Conservation (phyloP, 2,888 invertebrate genomes). For the Sthenelais limicola region DNA sequence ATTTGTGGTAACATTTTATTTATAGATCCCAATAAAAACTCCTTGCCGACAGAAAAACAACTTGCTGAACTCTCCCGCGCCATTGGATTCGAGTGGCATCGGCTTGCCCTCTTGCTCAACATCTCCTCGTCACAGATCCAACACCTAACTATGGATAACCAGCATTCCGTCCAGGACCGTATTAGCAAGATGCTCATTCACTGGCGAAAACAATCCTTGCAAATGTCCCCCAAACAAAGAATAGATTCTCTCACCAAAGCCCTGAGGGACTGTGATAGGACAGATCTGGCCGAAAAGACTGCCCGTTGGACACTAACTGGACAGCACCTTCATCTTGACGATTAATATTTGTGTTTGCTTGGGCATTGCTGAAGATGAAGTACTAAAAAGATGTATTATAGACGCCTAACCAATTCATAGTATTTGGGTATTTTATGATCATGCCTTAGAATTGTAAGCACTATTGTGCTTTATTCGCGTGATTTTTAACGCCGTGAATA, state of each 20-base stretch:
- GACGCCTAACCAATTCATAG: no score
- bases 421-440: no score
- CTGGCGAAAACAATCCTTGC: not conserved
- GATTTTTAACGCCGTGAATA: no score
- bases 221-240: not conserved
- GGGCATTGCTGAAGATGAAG: no score
- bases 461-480: no score
- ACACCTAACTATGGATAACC: conserved; percentile 69
- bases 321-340: conserved; percentile 8
- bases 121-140: conserved; percentile 71
- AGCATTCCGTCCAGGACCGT: conserved; percentile 37
- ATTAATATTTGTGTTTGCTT: no score
- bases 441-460: no score
- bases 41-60: not conserved
- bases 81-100: conserved; percentile 71
- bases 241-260: not conserved
- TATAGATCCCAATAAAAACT: not conserved
- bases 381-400: no score
- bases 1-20: not conserved
- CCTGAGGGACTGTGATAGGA: not conserved
- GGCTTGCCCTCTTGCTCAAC: conserved; percentile 67
- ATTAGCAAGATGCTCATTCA: conserved; percentile 1
- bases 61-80: conserved; percentile 57
- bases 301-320: conserved; percentile 4
- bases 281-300: conserved; percentile 12